phyloP scores from a whole-genome alignment of 1,140 invertebrate genomes.

The Temnothorax curvispinosus region DNA sequence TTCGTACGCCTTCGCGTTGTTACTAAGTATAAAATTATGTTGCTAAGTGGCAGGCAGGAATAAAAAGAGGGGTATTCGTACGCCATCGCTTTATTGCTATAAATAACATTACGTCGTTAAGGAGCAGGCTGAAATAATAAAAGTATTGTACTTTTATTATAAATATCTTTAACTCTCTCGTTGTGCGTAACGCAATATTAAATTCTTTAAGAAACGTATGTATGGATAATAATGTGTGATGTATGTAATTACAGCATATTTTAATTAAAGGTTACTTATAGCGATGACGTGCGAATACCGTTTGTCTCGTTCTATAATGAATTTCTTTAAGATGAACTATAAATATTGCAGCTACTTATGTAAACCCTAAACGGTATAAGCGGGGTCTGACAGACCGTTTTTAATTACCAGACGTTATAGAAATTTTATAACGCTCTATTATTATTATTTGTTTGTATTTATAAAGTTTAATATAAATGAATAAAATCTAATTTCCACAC shows the following conservation, averaged over 20 bases:
- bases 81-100: slow-evolving; percentile 24
- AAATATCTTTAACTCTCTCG: slow-evolving; percentile 26
- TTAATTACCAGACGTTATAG: slow-evolving; percentile 45
- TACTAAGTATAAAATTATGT: slow-evolving; percentile 55
- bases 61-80: slow-evolving; percentile 42
- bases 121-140: slow-evolving; percentile 10
- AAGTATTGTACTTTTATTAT: slow-evolving; percentile 26
- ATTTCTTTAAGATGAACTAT: slow-evolving; percentile 42
- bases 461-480: slow-evolving; percentile 61
- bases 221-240: neutral
- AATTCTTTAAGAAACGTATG: neutral
- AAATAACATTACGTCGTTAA: slow-evolving; percentile 20
- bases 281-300: slow-evolving; percentile 52
- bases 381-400: slow-evolving; percentile 57
- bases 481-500: slow-evolving; percentile 58
- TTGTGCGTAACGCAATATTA: slow-evolving; percentile 13
- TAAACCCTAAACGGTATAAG: slow-evolving; percentile 60
- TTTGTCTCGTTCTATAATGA: slow-evolving; percentile 40
- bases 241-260: neutral
- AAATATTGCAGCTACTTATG: slow-evolving; percentile 58
- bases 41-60: slow-evolving; percentile 35
- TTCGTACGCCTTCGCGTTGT: slow-evolving; percentile 51
- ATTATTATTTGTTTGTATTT: slow-evolving; percentile 60
- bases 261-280: slow-evolving; percentile 38
- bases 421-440: slow-evolving; percentile 45